Base-by-base conservation (phyloP, 2,113 vertebrate genomes). In the Tetrao urogallus region DNA sequence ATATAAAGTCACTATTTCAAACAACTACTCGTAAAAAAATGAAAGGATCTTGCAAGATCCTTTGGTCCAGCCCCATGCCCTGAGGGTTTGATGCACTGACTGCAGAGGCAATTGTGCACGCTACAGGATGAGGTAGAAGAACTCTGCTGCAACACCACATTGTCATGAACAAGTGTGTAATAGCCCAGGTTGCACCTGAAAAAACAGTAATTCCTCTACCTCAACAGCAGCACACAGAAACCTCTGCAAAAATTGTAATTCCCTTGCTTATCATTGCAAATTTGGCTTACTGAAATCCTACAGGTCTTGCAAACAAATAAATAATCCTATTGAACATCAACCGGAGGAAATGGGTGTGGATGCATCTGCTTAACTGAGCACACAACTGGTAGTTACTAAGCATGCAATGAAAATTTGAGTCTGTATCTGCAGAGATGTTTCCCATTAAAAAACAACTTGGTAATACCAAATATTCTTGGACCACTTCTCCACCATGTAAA, bases 401-500 rank as follows among this genome's bases (percentile, higher is more conserved):
- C 25, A 58, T 28, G 58, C 74, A 75, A 86, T 56, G 32, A 92
- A 92, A 94, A 88, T 40, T 81, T 77, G 80, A 75, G 74, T 61
- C 73, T 72, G 42, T 80, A 69, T 83, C 89, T 79, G 93, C 4
- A 5, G 83, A 85, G 86, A 92, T 82, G 86, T 92, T 96, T 96
- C 32, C 66, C 63, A 96, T 89, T 92, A 93, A 89, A 90, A 91
- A 93, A 38, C 48, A 82, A 82, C 66, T 93, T 76, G 77, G 56
- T 95, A 84, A 84, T 66, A 95, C 43, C 74, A 89, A 90, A 92
- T 75, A 82, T 18, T 92, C 81, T 87, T 94, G 95, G 96, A 94
- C 27, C 32, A 13, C 83, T 90, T 79, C 47, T 86, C 73, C 27
- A 20, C 70, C 58, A 72, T 5, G 76, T 81, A 90, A 96, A 86